phyloP scores from a whole-genome alignment of 1,140 invertebrate genomes.

The Chrysomallon squamiferum region DNA sequence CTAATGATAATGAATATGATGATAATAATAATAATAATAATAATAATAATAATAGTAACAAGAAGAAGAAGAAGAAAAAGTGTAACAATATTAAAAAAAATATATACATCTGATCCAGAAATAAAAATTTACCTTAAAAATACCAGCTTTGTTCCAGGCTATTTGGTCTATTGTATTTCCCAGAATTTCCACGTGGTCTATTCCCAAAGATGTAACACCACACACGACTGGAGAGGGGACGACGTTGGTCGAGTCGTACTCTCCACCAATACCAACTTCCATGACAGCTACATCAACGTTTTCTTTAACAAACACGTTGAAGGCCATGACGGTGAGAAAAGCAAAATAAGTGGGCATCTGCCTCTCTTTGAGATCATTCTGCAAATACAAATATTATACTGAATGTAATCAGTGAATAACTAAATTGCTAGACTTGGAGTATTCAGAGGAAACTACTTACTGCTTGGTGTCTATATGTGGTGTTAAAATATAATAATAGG shows the following conservation, averaged over 20 bases:
- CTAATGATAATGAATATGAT: too few species aligned
- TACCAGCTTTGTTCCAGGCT: constrained; percentile 94
- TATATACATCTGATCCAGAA: too few species aligned
- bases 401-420: not conserved
- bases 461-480: too few species aligned
- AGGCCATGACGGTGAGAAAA: constrained; percentile 91
- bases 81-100: too few species aligned
- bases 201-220: constrained; percentile 87
- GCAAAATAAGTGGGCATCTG: constrained; percentile 92
- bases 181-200: constrained; percentile 86
- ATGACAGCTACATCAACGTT: constrained; percentile 89
- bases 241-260: constrained; percentile 93
- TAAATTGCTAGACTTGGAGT: too few species aligned
- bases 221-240: constrained; percentile 73
- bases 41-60: too few species aligned
- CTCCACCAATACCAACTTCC: constrained; percentile 97
- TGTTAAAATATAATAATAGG: too few species aligned
- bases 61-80: too few species aligned
- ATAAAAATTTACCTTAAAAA: constrained; percentile 80
- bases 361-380: constrained; percentile 29
- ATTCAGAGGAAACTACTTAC: not conserved
- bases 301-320: constrained; percentile 86
- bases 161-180: constrained; percentile 87
- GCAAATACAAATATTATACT: not conserved
- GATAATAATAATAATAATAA: too few species aligned